phyloP scores from a whole-genome alignment of 37 sponge, comb jelly and placozoan genomes.

The Dysidea cf. avara region DNA sequence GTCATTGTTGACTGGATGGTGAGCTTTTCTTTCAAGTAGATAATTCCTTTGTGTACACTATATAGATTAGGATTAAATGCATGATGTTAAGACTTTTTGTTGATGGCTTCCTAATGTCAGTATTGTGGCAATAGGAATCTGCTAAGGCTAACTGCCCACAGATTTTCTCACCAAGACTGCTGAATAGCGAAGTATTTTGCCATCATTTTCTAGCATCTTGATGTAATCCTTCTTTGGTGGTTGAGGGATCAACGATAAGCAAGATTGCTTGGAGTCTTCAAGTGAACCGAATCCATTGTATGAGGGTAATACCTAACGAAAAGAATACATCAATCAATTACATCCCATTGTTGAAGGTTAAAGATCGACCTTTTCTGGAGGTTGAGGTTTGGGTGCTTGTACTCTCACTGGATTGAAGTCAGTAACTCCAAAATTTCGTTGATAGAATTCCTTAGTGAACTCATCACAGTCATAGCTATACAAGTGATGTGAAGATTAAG shows the following conservation, averaged over 20 bases:
- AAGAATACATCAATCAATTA: neutral
- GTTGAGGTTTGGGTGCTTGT: slow-evolving; percentile 13
- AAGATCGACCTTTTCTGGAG: slow-evolving; percentile 36
- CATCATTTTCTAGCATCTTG: slow-evolving; percentile 95
- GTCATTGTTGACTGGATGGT: too few species aligned
- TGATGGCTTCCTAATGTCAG: too few species aligned
- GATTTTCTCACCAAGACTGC: slow-evolving; percentile 81
- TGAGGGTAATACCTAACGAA: slow-evolving; percentile 74
- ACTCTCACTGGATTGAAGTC: slow-evolving; percentile 64
- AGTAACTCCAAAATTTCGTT: slow-evolving; percentile 50
- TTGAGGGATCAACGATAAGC: slow-evolving; percentile 92
- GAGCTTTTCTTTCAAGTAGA: too few species aligned
- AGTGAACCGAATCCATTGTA: slow-evolving; percentile 97
- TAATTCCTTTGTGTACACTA: neutral
- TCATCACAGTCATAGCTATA: slow-evolving; percentile 91
- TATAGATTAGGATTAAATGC: too few species aligned
- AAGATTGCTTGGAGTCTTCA: slow-evolving; percentile 94
- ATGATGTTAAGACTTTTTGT: too few species aligned
- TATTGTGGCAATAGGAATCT: too few species aligned
- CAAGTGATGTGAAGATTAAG: neutral
- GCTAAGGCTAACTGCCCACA: neutral
- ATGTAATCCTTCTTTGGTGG: slow-evolving; percentile 98
- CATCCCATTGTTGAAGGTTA: neutral
- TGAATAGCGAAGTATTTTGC: slow-evolving; percentile 84
- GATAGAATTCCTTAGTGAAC: slow-evolving; percentile 86